Evolutionary conservation across 2,888 invertebrate species (phyloP).

Genomic region (Epirrita christyi): DNA sequence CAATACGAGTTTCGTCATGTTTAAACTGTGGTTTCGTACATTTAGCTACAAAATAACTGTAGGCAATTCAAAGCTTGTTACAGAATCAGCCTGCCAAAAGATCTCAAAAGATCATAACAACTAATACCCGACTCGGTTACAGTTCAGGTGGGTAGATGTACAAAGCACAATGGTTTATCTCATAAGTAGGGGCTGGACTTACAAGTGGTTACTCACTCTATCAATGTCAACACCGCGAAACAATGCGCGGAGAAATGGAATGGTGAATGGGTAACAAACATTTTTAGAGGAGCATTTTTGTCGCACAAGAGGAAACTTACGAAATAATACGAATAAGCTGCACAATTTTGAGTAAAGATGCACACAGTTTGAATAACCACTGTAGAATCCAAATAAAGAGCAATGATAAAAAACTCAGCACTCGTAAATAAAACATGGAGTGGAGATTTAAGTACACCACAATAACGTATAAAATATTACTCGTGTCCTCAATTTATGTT

Average conservation of each 20-base stretch:
- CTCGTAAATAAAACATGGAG: too few relatives aligned
- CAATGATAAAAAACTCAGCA: too few relatives aligned
- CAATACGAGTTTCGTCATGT: too few relatives aligned
- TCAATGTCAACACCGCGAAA: slow-evolving; percentile 28
- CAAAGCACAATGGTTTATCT: slow-evolving; percentile 17
- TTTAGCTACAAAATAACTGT: too few relatives aligned
- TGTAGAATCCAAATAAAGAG: too few relatives aligned
- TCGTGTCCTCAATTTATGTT: slow-evolving; percentile 18
- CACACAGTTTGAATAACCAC: too few relatives aligned
- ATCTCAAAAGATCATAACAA: background rate
- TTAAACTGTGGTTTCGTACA: too few relatives aligned
- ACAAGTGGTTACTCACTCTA: slow-evolving; percentile 24
- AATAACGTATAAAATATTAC: slow-evolving; percentile 8
- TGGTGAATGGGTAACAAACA: slow-evolving; percentile 18
- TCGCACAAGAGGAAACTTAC: background rate
- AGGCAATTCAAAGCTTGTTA: background rate
- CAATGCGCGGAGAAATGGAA: slow-evolving; percentile 18
- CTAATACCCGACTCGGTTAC: background rate
- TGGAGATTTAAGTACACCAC: slow-evolving; percentile 3
- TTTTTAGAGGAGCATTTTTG: slow-evolving; percentile 15
- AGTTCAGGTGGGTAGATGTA: background rate
- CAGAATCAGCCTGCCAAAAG: background rate
- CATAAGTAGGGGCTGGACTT: slow-evolving; percentile 19
- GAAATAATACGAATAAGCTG: background rate
- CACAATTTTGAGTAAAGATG: too few relatives aligned